Conservation (phyloP, 2,113 vertebrate species). For the Rhynchopsitta pachyrhyncha region DNA sequence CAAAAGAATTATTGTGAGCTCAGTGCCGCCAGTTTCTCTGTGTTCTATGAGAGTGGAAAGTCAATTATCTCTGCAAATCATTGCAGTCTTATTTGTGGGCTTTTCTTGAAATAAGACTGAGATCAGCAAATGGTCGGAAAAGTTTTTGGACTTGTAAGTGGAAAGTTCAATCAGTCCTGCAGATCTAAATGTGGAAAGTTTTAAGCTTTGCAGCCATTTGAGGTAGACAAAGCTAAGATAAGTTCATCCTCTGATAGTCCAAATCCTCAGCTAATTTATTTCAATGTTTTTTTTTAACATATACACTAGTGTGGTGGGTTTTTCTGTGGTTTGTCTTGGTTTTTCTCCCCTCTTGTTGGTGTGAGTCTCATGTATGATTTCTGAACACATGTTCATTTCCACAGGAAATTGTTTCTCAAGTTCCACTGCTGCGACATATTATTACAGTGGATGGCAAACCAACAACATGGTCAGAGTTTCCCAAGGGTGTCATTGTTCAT, state of each 20-base stretch:
- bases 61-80: background rate
- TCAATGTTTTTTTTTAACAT: background rate
- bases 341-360: background rate
- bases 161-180: background rate
- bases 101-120: background rate
- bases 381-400: background rate
- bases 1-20: background rate
- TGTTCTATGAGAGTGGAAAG: background rate
- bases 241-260: background rate
- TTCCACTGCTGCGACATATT: constrained; percentile 86
- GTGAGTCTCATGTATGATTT: background rate
- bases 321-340: background rate
- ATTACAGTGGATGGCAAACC: constrained; percentile 87
- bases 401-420: constrained; percentile 85
- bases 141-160: background rate
- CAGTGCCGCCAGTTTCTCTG: background rate
- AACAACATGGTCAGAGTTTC: constrained; percentile 77
- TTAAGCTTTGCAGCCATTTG: background rate
- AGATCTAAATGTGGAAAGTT: background rate
- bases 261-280: background rate
- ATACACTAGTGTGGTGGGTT: fast-evolving
- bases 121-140: background rate
- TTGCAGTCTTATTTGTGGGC: background rate
- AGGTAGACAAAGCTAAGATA: background rate
- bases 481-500: constrained; percentile 85